Evolutionary conservation across 30 jellyfish, hydroid and myxozoan species (phyloP).

Genomic region (Phacellophora camtschatica): DNA sequence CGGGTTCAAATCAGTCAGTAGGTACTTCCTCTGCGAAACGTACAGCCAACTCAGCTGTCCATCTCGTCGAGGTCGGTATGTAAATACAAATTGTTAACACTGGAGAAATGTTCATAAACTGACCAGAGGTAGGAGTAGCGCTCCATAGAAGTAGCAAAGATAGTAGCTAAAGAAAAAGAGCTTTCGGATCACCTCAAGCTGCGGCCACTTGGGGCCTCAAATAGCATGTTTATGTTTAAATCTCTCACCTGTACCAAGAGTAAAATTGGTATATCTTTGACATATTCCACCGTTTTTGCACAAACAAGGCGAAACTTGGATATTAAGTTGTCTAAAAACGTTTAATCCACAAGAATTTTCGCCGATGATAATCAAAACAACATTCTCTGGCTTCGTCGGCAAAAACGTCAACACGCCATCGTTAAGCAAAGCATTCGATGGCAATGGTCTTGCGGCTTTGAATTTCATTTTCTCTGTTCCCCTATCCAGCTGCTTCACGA

Average conservation of each 20-base stretch:
- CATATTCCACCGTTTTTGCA: conserved; percentile 66
- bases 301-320: conserved; percentile 57
- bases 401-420: conserved; percentile 53
- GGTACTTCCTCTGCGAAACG: too few relatives aligned
- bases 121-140: too few relatives aligned
- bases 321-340: conserved; percentile 14
- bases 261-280: conserved; percentile 49
- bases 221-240: too few relatives aligned
- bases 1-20: too few relatives aligned
- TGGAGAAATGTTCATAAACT: too few relatives aligned
- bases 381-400: conserved; percentile 52
- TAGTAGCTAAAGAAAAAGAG: too few relatives aligned
- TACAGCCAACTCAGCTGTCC: too few relatives aligned
- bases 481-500: conserved; percentile 50
- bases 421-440: conserved; percentile 47
- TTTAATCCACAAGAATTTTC: conserved; percentile 37
- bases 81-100: too few relatives aligned
- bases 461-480: conserved; percentile 40
- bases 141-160: too few relatives aligned
- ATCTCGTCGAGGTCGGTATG: too few relatives aligned
- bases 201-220: too few relatives aligned
- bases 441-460: conserved; percentile 36
- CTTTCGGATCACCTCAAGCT: too few relatives aligned
- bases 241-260: conserved; percentile 61
- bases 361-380: conserved; percentile 17